Evolutionary conservation across 2,888 invertebrate species (phyloP).

Genomic region (Dascillus cervinus): DNA sequence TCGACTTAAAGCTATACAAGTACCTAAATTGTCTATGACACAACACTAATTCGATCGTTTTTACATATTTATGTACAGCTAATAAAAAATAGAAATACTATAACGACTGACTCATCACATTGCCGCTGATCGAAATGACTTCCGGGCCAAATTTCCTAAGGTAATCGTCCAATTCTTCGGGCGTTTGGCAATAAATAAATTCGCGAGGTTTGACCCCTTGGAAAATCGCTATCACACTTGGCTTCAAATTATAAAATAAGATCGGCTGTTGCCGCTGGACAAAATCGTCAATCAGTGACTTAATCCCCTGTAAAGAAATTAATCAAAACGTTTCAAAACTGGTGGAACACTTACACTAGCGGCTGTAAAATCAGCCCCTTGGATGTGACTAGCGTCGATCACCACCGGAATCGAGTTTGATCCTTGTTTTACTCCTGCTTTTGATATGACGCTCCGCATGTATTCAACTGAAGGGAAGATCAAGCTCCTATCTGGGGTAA

Average conservation of each 20-base stretch:
- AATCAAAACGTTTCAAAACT: not conserved
- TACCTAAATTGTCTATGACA: no score
- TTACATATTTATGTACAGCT: no score
- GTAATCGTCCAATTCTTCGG: conserved; percentile 47
- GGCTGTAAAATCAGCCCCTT: conserved; percentile 59
- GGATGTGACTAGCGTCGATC: conserved; percentile 55
- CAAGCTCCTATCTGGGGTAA: conserved; percentile 55
- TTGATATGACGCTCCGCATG: conserved; percentile 59
- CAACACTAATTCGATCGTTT: no score
- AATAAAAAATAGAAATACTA: no score
- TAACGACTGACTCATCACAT: no score
- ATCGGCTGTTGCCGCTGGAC: conserved; percentile 49
- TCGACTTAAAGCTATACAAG: no score
- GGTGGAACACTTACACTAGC: conserved; percentile 42
- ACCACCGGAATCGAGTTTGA: conserved; percentile 51
- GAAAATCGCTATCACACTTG: conserved; percentile 50
- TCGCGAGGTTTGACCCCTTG: conserved; percentile 51
- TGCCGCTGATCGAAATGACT: no score
- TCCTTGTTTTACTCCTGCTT: conserved; percentile 57
- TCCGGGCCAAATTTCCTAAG: no score
- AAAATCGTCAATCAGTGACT: conserved; percentile 51
- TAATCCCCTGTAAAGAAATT: conserved; percentile 49
- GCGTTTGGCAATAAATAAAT: conserved; percentile 48
- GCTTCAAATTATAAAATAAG: conserved; percentile 51
- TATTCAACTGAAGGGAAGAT: conserved; percentile 60